These are phyloP conservation scores for Oedothorax gibbosus DNA, from an alignment of 1,140 invertebrate species.

Conservation along the genomic window DNA sequence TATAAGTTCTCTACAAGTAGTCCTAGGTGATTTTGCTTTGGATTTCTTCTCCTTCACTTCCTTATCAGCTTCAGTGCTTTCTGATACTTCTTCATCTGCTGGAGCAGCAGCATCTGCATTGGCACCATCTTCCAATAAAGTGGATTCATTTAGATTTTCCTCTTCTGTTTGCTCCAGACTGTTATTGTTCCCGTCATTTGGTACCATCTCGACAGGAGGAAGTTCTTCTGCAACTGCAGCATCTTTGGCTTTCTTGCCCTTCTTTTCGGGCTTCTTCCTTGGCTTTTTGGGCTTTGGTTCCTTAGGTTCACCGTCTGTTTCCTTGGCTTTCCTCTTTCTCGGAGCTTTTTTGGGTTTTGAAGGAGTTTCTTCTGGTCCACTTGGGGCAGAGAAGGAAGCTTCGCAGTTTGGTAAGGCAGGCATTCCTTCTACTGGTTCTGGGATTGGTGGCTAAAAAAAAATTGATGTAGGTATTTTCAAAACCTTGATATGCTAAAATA, in stretches of 20 bases:
- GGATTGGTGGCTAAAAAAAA: not conserved
- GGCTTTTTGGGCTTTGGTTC: conserved; percentile 66
- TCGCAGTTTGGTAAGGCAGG: not conserved
- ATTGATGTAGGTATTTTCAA: not conserved
- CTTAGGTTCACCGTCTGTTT: conserved; percentile 62
- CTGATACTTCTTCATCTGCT: conserved; percentile 36
- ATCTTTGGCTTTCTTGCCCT: conserved; percentile 58
- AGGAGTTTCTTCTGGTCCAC: not conserved
- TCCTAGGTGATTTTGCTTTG: conserved; percentile 51
- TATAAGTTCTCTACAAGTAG: conserved; percentile 34
- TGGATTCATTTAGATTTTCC: conserved; percentile 58
- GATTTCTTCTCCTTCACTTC: conserved; percentile 53
- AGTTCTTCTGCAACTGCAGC: not conserved
- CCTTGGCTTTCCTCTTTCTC: conserved; percentile 56
- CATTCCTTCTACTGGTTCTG: conserved; percentile 8
- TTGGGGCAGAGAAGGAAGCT: not conserved
- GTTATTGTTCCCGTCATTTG: conserved; percentile 39
- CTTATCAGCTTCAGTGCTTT: conserved; percentile 45
- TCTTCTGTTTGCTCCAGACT: conserved; percentile 25
- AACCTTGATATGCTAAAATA: not conserved
- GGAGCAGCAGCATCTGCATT: not conserved
- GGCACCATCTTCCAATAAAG: not conserved
- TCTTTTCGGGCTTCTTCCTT: conserved; percentile 66
- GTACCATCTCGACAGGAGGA: conserved; percentile 1
- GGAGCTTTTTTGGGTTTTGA: conserved; percentile 39